phyloP scores from a whole-genome alignment of 2,888 invertebrate species.

The Diplolepis rosae region DNA sequence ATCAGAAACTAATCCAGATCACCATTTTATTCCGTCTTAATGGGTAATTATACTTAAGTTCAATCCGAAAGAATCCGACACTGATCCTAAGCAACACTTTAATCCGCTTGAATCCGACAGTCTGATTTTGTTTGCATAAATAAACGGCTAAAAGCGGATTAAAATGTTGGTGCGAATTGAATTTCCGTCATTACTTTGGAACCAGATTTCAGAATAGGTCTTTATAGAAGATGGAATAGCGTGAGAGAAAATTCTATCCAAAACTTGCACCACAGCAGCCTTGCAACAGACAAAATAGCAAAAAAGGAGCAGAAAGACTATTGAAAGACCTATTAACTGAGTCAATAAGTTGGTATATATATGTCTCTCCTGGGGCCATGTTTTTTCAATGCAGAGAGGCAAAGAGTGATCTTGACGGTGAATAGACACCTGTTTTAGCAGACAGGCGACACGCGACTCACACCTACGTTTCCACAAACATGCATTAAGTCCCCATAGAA shows the following conservation, averaged over 20 bases:
- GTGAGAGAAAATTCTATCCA: conserved; percentile 9
- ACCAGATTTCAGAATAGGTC: not conserved
- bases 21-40: too few relatives aligned
- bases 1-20: too few relatives aligned
- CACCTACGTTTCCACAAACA: conserved; percentile 37
- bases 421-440: conserved; percentile 65
- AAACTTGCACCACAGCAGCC: too few relatives aligned
- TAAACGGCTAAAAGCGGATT: too few relatives aligned
- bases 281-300: not conserved
- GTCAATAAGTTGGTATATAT: conserved; percentile 43
- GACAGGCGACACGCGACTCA: conserved; percentile 59
- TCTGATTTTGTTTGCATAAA: too few relatives aligned
- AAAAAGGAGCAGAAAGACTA: conserved; percentile 32
- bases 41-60: too few relatives aligned
- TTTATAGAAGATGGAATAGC: not conserved
- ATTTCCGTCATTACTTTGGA: too few relatives aligned
- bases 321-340: conserved; percentile 40
- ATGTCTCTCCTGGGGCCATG: conserved; percentile 39
- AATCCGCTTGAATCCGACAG: too few relatives aligned
- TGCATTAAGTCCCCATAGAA: conserved; percentile 13
- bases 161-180: too few relatives aligned
- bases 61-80: too few relatives aligned
- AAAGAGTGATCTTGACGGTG: conserved; percentile 52
- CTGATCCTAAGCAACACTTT: too few relatives aligned
- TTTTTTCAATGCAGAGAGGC: conserved; percentile 42